These are phyloP conservation scores for Oxyura jamaicensis DNA, from an alignment of 2,113 vertebrate species.

Conservation along the genomic window DNA sequence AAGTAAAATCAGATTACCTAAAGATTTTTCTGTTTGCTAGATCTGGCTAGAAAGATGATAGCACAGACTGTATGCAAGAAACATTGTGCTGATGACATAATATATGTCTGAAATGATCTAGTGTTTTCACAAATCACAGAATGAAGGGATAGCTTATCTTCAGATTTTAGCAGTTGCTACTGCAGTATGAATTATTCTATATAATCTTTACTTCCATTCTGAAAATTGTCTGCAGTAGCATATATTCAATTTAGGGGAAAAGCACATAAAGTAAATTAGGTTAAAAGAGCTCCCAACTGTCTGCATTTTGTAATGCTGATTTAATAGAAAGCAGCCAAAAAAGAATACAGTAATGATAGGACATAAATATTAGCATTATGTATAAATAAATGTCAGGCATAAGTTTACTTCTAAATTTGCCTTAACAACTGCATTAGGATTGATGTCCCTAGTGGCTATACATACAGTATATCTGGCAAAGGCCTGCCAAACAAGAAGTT, in stretches of 20 bases:
- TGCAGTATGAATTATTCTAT: background rate
- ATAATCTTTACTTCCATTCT: slow-evolving; percentile 7
- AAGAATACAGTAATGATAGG: background rate
- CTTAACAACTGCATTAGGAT: slow-evolving; percentile 38
- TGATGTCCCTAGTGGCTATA: slow-evolving; percentile 37
- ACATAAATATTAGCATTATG: background rate
- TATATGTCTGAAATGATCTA: slow-evolving; percentile 14
- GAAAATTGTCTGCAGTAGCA: slow-evolving; percentile 9
- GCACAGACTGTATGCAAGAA: background rate
- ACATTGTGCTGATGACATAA: background rate
- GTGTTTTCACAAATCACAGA: slow-evolving; percentile 41
- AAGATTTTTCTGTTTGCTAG: background rate
- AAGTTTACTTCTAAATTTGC: slow-evolving; percentile 37
- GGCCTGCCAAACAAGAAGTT: slow-evolving; percentile 56
- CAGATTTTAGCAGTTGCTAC: slow-evolving; percentile 3
- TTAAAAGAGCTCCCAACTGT: slow-evolving; percentile 22
- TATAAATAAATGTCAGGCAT: slow-evolving; percentile 34
- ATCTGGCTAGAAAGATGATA: background rate
- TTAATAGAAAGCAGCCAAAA: background rate
- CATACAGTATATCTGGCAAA: slow-evolving; percentile 50
- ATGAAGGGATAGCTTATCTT: slow-evolving; percentile 28
- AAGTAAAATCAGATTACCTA: background rate
- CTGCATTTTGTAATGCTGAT: slow-evolving; percentile 25
- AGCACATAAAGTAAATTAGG: slow-evolving; percentile 14
- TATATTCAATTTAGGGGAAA: slow-evolving; percentile 42